Evolutionary conservation across 1,140 invertebrate species (phyloP).

Genomic region (Lysiphlebus fabarum): DNA sequence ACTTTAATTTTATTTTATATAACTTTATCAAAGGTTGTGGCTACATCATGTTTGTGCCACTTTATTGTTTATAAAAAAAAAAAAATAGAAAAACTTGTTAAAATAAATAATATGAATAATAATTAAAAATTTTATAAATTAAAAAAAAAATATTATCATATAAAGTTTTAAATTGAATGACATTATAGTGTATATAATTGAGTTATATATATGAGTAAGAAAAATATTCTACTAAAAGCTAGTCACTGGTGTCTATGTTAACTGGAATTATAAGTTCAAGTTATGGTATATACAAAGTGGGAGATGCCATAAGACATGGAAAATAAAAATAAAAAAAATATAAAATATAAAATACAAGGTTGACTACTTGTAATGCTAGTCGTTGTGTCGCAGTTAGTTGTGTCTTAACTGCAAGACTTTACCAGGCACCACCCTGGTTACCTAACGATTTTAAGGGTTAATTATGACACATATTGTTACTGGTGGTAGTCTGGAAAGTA

Average conservation of each 20-base stretch:
- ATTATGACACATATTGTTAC: constrained; percentile 10
- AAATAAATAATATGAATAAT: no score
- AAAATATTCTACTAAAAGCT: constrained; percentile 5
- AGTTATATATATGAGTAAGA: background rate
- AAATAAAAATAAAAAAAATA: no score
- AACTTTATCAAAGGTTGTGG: no score
- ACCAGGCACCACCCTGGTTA: background rate
- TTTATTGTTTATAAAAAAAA: no score
- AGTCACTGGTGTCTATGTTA: constrained; percentile 10
- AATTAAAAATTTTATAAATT: no score
- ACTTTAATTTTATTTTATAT: no score
- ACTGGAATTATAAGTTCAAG: constrained; percentile 13
- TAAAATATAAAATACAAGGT: background rate
- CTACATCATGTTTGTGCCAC: no score
- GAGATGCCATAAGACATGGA: no score
- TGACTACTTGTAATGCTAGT: constrained; percentile 14
- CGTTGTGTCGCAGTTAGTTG: constrained; percentile 13
- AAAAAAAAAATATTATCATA: no score
- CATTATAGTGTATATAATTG: constrained; percentile 9
- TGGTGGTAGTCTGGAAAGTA: no score
- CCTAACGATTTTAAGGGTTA: constrained; percentile 15
- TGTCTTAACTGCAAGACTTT: constrained; percentile 13
- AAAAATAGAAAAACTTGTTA: no score
- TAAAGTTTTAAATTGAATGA: background rate
- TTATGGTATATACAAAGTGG: background rate